Evolutionary conservation across 2,888 invertebrate species (phyloP).

Genomic region (Lucinisca nassula): DNA sequence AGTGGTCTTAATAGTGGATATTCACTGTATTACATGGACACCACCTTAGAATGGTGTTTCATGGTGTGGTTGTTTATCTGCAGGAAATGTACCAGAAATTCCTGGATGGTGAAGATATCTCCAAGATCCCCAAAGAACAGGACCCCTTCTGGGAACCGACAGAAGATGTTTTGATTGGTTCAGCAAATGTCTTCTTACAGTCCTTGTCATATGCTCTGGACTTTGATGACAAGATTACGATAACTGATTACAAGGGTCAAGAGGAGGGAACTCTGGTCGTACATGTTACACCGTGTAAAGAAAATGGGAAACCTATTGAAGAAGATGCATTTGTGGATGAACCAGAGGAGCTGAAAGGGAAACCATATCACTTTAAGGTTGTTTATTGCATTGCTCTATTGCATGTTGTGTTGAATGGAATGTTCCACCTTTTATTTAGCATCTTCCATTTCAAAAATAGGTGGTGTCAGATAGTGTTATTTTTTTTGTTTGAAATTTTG

Average conservation of each 20-base stretch:
- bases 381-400: no score
- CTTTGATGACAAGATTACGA: slow-evolving; percentile 86
- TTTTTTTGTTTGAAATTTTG: no score
- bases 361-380: slow-evolving; percentile 87
- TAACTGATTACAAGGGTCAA: slow-evolving; percentile 88
- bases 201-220: slow-evolving; percentile 87
- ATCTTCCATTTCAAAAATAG: no score
- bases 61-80: neutral
- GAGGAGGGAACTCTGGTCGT: slow-evolving; percentile 86
- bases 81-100: slow-evolving; percentile 87
- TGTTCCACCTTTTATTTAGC: no score
- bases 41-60: no score
- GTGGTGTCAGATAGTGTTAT: no score
- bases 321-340: slow-evolving; percentile 87
- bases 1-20: no score
- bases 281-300: slow-evolving; percentile 85
- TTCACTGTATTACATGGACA: no score
- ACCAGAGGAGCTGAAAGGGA: slow-evolving; percentile 84
- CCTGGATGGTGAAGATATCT: slow-evolving; percentile 86
- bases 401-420: no score
- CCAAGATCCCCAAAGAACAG: slow-evolving; percentile 83
- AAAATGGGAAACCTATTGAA: slow-evolving; percentile 84
- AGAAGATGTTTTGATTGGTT: slow-evolving; percentile 87
- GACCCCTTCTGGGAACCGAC: slow-evolving; percentile 88
- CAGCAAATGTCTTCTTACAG: slow-evolving; percentile 87